phyloP scores from a whole-genome alignment of 1,140 invertebrate species.

The Battus philenor region DNA sequence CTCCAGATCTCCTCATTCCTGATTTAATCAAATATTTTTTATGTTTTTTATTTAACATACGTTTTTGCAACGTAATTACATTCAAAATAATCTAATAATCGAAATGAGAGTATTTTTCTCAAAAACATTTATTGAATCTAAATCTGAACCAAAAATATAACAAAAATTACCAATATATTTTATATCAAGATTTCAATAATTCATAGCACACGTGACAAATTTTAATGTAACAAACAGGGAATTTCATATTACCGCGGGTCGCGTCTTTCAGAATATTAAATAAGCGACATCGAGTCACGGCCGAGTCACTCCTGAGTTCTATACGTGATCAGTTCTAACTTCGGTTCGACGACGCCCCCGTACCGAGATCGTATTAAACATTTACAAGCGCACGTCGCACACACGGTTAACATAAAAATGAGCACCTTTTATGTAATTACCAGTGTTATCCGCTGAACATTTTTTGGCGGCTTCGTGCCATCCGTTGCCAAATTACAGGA shows the following conservation, averaged over 20 bases:
- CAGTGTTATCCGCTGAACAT: constrained; percentile 47
- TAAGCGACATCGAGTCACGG: constrained; percentile 29
- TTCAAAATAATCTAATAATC: too few species aligned
- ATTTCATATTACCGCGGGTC: constrained; percentile 23
- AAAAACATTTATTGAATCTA: too few species aligned
- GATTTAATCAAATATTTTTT: too few species aligned
- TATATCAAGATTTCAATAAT: constrained; percentile 16
- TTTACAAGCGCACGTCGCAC: constrained; percentile 48
- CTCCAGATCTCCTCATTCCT: too few species aligned
- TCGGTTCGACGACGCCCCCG: constrained; percentile 32
- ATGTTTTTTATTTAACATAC: too few species aligned
- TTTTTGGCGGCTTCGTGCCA: constrained; percentile 58
- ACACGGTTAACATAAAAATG: constrained; percentile 64
- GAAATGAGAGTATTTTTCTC: too few species aligned
- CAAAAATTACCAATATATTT: too few species aligned
- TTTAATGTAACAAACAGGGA: constrained; percentile 3
- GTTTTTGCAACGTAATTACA: too few species aligned
- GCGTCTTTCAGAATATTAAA: constrained; percentile 51
- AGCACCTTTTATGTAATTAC: constrained; percentile 73
- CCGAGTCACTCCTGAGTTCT: constrained; percentile 28
- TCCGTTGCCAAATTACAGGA: constrained; percentile 64
- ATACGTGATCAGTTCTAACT: constrained; percentile 51
- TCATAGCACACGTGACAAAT: constrained; percentile 6
- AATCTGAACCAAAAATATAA: too few species aligned
- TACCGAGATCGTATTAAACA: constrained; percentile 58